Evolutionary conservation across 2,797 vertebrate species (phyloP).

Genomic region (Enteromius afrohamiltoni): DNA sequence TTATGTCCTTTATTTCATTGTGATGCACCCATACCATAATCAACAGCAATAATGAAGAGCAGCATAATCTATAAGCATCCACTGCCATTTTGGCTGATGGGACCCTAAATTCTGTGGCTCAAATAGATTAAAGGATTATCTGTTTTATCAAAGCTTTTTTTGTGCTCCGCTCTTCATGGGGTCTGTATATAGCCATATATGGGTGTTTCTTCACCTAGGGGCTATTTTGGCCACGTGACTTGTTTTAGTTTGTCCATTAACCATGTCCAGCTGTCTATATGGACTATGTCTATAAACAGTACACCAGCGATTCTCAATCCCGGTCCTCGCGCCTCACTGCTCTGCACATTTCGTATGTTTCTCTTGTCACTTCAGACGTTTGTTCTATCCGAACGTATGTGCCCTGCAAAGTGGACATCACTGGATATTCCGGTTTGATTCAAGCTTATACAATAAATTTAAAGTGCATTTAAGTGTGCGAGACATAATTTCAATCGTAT

Average conservation of each 20-base stretch:
- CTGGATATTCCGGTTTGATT: too few species aligned
- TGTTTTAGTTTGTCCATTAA: background rate
- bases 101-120: constrained; percentile 21
- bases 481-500: too few species aligned
- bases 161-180: background rate
- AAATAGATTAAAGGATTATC: constrained; percentile 40
- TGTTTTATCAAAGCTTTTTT: constrained; percentile 23
- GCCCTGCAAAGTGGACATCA: too few species aligned
- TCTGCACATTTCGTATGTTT: too few species aligned
- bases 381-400: too few species aligned
- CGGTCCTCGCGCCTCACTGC: too few species aligned
- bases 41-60: constrained; percentile 1
- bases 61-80: constrained; percentile 31
- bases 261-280: background rate
- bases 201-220: constrained; percentile 12
- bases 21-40: background rate
- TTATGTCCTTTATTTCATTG: background rate
- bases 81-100: constrained; percentile 7
- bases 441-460: too few species aligned
- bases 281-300: background rate
- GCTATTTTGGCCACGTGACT: background rate
- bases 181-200: constrained; percentile 8
- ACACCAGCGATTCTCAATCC: too few species aligned
- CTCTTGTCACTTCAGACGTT: too few species aligned
- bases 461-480: too few species aligned